Conservation (phyloP, 2,888 invertebrate species). For the Clepsis dumicolana region DNA sequence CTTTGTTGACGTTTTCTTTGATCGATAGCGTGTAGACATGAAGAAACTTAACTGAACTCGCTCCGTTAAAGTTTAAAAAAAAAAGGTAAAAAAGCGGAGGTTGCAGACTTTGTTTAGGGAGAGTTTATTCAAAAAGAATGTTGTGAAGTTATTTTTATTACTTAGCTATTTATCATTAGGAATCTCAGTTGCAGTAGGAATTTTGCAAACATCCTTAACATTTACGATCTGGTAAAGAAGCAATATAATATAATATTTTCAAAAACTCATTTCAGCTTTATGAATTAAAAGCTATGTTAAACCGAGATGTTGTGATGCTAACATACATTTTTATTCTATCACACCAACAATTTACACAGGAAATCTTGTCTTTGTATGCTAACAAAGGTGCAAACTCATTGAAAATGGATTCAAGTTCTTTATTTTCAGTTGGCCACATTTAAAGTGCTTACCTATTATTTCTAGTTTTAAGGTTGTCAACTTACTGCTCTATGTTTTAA, state of each 20-base stretch:
- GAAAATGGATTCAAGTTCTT: neutral
- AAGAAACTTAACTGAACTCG: slow-evolving; percentile 34
- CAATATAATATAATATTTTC: too few species aligned
- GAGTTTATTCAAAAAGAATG: neutral
- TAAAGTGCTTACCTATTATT: too few species aligned
- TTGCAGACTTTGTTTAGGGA: slow-evolving; percentile 3
- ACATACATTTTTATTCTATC: slow-evolving; percentile 19
- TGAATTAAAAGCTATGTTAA: neutral
- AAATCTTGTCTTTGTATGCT: neutral
- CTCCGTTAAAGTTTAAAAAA: slow-evolving; percentile 14
- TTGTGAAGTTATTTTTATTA: neutral
- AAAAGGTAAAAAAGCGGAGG: neutral
- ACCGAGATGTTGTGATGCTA: neutral
- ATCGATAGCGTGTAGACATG: slow-evolving; percentile 41
- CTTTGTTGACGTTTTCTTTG: slow-evolving; percentile 34
- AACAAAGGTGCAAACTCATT: slow-evolving; percentile 14
- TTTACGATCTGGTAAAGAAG: too few species aligned
- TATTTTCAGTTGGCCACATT: too few species aligned
- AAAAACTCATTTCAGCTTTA: neutral
- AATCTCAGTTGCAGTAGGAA: neutral
- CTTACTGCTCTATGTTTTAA: too few species aligned
- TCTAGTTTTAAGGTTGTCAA: too few species aligned
- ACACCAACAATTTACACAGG: slow-evolving; percentile 10
- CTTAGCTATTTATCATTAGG: neutral
- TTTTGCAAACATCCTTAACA: too few species aligned